phyloP scores from a whole-genome alignment of 2,888 invertebrate genomes.

The Antheraea yamamai region DNA sequence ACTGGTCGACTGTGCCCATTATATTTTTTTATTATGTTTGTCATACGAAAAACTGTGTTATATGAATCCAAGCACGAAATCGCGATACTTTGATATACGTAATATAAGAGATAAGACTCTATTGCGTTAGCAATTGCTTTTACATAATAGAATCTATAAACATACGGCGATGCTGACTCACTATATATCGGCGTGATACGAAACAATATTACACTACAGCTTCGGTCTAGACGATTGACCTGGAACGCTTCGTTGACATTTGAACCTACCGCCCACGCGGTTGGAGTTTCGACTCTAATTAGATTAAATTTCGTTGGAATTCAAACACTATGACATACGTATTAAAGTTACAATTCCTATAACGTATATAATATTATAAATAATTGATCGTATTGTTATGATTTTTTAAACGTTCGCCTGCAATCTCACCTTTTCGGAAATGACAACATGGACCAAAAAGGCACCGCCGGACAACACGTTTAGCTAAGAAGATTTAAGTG shows the following conservation, averaged over 20 bases:
- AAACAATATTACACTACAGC: not conserved
- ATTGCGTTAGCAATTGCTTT: not conserved
- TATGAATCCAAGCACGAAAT: not conserved
- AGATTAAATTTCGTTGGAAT: not conserved
- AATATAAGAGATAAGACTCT: not conserved
- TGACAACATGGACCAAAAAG: too few relatives aligned
- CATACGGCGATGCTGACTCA: not conserved
- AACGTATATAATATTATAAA: not conserved
- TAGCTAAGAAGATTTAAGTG: too few relatives aligned
- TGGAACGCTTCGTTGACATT: constrained; percentile 5
- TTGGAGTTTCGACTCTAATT: not conserved
- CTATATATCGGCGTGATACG: not conserved
- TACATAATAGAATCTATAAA: not conserved
- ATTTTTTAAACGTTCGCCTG: too few relatives aligned
- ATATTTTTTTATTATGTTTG: too few relatives aligned
- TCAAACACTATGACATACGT: not conserved
- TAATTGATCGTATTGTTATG: not conserved
- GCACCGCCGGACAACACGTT: too few relatives aligned
- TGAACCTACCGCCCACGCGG: constrained; percentile 2
- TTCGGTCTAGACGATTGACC: constrained; percentile 5
- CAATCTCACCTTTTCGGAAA: too few relatives aligned
- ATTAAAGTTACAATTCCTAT: not conserved
- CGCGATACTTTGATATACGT: not conserved
- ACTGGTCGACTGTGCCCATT: too few relatives aligned
- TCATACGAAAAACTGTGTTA: too few relatives aligned